phyloP scores from a whole-genome alignment of 2,888 invertebrate genomes.

The Pseudanteris insignis region DNA sequence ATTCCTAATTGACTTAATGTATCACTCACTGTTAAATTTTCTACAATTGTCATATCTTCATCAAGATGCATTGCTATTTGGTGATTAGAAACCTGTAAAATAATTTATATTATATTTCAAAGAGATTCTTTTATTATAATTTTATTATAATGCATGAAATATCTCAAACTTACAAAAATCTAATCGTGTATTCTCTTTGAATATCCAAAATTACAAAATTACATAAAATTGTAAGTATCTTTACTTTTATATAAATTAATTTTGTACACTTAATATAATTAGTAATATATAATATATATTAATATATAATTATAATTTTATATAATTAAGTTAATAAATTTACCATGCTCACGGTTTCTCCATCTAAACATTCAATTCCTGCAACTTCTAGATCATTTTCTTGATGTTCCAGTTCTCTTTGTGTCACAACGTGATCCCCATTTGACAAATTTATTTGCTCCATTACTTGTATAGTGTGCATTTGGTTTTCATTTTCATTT shows the following conservation, averaged over 20 bases:
- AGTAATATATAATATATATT: not conserved
- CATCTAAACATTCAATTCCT: constrained; percentile 60
- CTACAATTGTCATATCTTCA: constrained; percentile 61
- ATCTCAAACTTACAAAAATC: no score
- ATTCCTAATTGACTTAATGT: constrained; percentile 60
- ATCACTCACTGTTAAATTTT: constrained; percentile 55
- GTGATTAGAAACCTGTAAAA: constrained; percentile 60
- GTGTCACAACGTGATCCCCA: constrained; percentile 59
- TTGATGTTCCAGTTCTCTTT: constrained; percentile 57
- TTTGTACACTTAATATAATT: not conserved
- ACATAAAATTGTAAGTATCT: no score
- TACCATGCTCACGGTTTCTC: constrained; percentile 62
- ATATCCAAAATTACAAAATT: no score
- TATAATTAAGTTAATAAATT: no score
- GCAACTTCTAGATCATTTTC: constrained; percentile 58
- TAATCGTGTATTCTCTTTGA: no score
- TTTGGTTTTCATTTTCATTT: constrained; percentile 44
- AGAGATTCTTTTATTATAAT: no score
- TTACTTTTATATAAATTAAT: no score
- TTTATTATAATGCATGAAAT: no score
- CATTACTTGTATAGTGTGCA: constrained; percentile 60
- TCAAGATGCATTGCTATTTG: constrained; percentile 62
- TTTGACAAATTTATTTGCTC: constrained; percentile 59
- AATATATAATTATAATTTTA: no score
- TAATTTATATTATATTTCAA: no score